phyloP scores from a whole-genome alignment of 1,140 invertebrate genomes.

The Drosophila sp. region DNA sequence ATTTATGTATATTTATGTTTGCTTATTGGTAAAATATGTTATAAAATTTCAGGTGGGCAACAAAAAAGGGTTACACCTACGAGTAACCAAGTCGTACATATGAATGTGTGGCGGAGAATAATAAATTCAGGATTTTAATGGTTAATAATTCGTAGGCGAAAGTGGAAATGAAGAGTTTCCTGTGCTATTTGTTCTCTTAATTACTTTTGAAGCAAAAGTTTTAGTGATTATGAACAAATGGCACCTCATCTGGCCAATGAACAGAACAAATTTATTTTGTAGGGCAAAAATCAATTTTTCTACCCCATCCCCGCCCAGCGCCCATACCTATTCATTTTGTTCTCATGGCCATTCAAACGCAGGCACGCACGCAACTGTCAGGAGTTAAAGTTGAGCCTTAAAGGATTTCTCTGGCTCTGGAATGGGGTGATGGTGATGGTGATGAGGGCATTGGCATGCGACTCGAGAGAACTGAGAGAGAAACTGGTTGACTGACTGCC shows the following conservation, averaged over 20 bases:
- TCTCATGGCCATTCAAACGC: constrained; percentile 27
- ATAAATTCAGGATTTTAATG: constrained; percentile 57
- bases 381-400: background rate
- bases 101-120: background rate
- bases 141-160: background rate
- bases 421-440: too few relatives aligned
- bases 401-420: constrained; percentile 8
- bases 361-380: constrained; percentile 47
- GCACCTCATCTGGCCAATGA: constrained; percentile 19
- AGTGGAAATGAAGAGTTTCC: constrained; percentile 8
- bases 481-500: constrained; percentile 58
- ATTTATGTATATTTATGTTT: constrained; percentile 69
- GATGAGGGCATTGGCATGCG: too few relatives aligned
- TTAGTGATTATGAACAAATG: constrained; percentile 45
- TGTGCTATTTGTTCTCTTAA: background rate
- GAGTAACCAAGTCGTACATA: constrained; percentile 25
- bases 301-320: too few relatives aligned
- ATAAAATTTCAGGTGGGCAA: constrained; percentile 54
- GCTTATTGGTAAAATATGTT: constrained; percentile 69
- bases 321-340: constrained; percentile 4
- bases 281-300: constrained; percentile 63
- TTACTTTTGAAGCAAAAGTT: constrained; percentile 6
- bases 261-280: constrained; percentile 32
- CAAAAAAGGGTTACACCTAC: constrained; percentile 45
- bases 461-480: background rate